Percentiles rank a stretch among this genome's conserved stretches.
Evolutionary conservation across 2,113 vertebrate species (phyloP).

Genomic region (Hippoglossus stenolepis): DNA sequence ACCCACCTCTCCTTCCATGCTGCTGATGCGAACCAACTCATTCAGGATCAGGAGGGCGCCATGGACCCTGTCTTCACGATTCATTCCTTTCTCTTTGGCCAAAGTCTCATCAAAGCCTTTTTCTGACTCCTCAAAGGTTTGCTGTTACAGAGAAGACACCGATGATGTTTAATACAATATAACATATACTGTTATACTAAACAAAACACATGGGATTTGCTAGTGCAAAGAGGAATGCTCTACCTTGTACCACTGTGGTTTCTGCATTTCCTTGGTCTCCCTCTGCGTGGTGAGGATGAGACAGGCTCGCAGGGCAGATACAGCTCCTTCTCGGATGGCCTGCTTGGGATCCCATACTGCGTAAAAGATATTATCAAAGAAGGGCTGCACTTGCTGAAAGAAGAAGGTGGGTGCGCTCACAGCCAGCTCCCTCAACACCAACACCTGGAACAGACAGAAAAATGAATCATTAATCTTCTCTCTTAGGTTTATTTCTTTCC

Average conservation of each 20-base stretch:
- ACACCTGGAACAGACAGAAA: slow-evolving; percentile 83
- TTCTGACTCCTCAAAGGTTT: slow-evolving; percentile 97
- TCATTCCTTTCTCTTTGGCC: slow-evolving; percentile 98
- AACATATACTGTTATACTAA: not conserved
- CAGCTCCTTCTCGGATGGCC: slow-evolving; percentile 96
- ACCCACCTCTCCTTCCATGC: slow-evolving; percentile 99
- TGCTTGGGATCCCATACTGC: slow-evolving; percentile 99
- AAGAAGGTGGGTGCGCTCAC: slow-evolving; percentile 98
- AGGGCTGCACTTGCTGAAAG: slow-evolving; percentile 98
- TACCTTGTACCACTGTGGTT: slow-evolving; percentile 99
- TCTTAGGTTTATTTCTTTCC: not conserved
- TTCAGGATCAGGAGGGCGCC: slow-evolving; percentile 97
- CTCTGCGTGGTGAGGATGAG: slow-evolving; percentile 97
- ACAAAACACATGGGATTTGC: not conserved
- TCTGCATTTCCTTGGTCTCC: slow-evolving; percentile 99
- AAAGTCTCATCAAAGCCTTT: slow-evolving; percentile 97
- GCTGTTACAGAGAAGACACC: slow-evolving; percentile 75
- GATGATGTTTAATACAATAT: not conserved
- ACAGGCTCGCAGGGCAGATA: slow-evolving; percentile 94
- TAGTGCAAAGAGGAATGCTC: slow-evolving; percentile 35
- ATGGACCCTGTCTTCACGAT: slow-evolving; percentile 94
- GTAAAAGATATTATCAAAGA: slow-evolving; percentile 98
- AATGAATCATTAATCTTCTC: not conserved
- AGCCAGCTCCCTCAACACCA: slow-evolving; percentile 95
- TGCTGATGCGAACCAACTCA: slow-evolving; percentile 98